Evolutionary conservation across 2,797 vertebrate species (phyloP), one percentile per base, ranked within the genome.

Genomic region (Emydoidea blandingii): DNA sequence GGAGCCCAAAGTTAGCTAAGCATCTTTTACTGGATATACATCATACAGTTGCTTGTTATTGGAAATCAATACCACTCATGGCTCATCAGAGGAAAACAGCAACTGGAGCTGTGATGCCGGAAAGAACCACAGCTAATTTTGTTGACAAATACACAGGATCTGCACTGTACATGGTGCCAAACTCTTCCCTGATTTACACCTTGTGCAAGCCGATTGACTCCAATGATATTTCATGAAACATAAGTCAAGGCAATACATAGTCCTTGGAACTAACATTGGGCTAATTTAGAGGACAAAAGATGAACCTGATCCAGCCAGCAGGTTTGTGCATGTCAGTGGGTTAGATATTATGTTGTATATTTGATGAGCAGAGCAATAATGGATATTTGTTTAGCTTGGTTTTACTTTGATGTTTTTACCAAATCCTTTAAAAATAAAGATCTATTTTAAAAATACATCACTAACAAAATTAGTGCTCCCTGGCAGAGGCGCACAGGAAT

Each of bases 51-150:
- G 96, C 96, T 97, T 97, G 93, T 94, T 95, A 97, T 89, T 79
- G 96, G 95, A 97, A 93, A 97, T 97, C 97, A 93, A 96, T 97
- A 95, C 19, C 91, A 94, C 89, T 97, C 94, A 94, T 85, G 93
- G 91, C 86, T 89, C 95, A 78, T 92, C 86, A 86, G 96, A 94
- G 76, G 92, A 96, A 97, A 96, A 84, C 88, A 91, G 94, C 90
- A 87, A 91, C 89, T 57, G 85, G 93, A 93, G 91, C 95, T 89
- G 79, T 14, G 16, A 85, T 49, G 86, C 88, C 56, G 81, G 89
- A 92, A 92, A 91, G 87, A 91, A 90, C 78, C 86, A 91, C 89
- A 89, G 88, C 89, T 85, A 95, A 92, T 93, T 91, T 79, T 34
- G 89, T 84, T 85, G 87, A 85, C 84, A 91, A 84, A 94, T 85